Conservation (phyloP, 2,113 vertebrate species). For the Hystrix cristata region DNA sequence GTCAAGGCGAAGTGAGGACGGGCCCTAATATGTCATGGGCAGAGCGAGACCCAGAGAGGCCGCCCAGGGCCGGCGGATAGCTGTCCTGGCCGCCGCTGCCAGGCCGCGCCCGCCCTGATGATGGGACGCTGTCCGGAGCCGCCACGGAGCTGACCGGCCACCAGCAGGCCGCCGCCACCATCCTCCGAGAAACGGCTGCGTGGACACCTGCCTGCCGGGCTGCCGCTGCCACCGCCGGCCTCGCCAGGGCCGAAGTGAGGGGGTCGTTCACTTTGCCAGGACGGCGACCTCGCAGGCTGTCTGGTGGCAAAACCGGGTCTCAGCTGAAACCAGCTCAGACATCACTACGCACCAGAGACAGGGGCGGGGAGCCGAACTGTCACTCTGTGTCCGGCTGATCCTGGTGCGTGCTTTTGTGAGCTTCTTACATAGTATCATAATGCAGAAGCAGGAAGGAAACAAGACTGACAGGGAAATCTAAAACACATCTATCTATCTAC, state of each 20-base stretch:
- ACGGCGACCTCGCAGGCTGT: slow-evolving; percentile 72
- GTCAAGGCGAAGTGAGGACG: slow-evolving; percentile 52
- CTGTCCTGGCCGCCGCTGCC: slow-evolving; percentile 88
- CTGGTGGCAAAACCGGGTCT: slow-evolving; percentile 85
- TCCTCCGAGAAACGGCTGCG: slow-evolving; percentile 92
- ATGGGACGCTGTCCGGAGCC: slow-evolving; percentile 51
- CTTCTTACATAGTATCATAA: slow-evolving; percentile 85
- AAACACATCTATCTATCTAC: background rate
- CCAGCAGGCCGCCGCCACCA: slow-evolving; percentile 90
- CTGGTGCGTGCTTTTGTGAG: slow-evolving; percentile 85
- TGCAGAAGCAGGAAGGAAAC: slow-evolving; percentile 63
- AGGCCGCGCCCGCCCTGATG: too few relatives aligned
- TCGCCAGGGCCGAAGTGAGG: too few relatives aligned
- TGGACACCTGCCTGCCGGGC: slow-evolving; percentile 89
- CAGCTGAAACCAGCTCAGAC: slow-evolving; percentile 83
- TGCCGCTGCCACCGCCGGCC: slow-evolving; percentile 88
- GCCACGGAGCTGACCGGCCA: slow-evolving; percentile 92
- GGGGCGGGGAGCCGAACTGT: slow-evolving; percentile 84
- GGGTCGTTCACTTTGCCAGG: background rate
- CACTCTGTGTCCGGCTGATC: slow-evolving; percentile 79
- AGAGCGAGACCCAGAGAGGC: slow-evolving; percentile 89
- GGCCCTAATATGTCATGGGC: slow-evolving; percentile 84
- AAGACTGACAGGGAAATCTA: background rate
- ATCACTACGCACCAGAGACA: slow-evolving; percentile 83
- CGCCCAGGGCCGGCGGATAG: slow-evolving; percentile 89